Base-by-base conservation (phyloP, 2,888 invertebrate genomes). In the Archips crataeganus region DNA sequence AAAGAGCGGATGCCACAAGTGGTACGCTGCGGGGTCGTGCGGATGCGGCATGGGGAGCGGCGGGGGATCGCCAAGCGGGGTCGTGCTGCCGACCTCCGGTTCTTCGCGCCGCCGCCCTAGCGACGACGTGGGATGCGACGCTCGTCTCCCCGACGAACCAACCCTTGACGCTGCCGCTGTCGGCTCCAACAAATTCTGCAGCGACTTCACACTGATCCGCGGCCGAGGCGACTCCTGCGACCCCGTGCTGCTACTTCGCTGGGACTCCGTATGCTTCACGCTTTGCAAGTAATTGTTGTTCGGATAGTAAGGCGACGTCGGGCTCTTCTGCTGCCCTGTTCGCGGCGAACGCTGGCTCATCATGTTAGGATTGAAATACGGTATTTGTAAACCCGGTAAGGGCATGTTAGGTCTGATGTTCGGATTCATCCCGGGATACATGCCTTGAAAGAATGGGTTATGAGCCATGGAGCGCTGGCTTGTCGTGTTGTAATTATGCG, bases 1-100 rank as follows among this genome's bases (percentile, higher is more conserved):
- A 89, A 98, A 98, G 65, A 98, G 95, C 70, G 98, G 98, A 93
- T 98, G 97, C 98, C 98, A 98, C 67, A 98, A 93, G 78, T 97
- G 96, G 82, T 96, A 95, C 81, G 96, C 95, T 64, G 96, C 94
- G 76, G 95, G 95, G 79, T 92, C 92, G 82, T 91, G 91, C 15
- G 91, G 89, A 64, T 93, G 90, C 80, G 91, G 90, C 82, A 88
- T 80, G 79, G 79, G 82, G 74, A 84, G 85, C 81, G 85, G 81
- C 34, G 82, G 88, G 47, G 85, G 88, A 80, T 96, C 96, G 5
- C 95, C 93, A 74, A 95, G 95, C 78, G 95, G 95, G 66, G 96
- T 96, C 59, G 96, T 96, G 86, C 96, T 96, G 79, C 96, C 96
- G 59, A 96, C 96, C 85, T 96, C 96, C 2, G 96, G 93, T 81